Conservation (phyloP, 2,797 vertebrate species). For the Rhodeus uyekii region DNA sequence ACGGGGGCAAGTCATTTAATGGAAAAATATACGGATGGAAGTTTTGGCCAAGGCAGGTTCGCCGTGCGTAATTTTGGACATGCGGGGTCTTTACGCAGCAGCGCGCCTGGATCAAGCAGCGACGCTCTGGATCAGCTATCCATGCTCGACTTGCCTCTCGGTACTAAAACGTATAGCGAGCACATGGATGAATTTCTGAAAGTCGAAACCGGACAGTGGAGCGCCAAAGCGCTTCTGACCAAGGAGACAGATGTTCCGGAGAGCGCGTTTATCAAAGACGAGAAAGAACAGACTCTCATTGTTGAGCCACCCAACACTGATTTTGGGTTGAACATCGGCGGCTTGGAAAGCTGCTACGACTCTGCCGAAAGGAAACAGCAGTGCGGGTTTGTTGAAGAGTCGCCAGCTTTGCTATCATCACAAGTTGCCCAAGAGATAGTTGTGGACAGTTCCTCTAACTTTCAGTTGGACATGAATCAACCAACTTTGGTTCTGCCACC, state of each 20-base stretch:
- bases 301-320: slow-evolving; percentile 58
- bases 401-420: slow-evolving; percentile 39
- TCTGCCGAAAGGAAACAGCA: slow-evolving; percentile 56
- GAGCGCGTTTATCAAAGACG: slow-evolving; percentile 73
- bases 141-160: slow-evolving; percentile 46
- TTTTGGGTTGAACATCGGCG: slow-evolving; percentile 60
- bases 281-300: slow-evolving; percentile 70
- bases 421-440: slow-evolving; percentile 33
- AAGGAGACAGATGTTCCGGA: slow-evolving; percentile 41
- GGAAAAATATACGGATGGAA: slow-evolving; percentile 54
- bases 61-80: slow-evolving; percentile 68
- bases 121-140: slow-evolving; percentile 53
- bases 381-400: slow-evolving; percentile 55
- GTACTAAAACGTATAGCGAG: slow-evolving; percentile 56
- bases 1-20: slow-evolving; percentile 54
- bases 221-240: slow-evolving; percentile 53
- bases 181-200: slow-evolving; percentile 63
- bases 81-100: slow-evolving; percentile 51
- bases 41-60: slow-evolving; percentile 48
- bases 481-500: slow-evolving; percentile 44
- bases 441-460: slow-evolving; percentile 59
- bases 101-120: slow-evolving; percentile 33
- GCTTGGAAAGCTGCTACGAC: slow-evolving; percentile 61
- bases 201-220: slow-evolving; percentile 62
- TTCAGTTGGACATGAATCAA: slow-evolving; percentile 65